These are phyloP conservation scores for Eristalis tenax DNA, from an alignment of 2,888 invertebrate genomes.

Conservation along the genomic window DNA sequence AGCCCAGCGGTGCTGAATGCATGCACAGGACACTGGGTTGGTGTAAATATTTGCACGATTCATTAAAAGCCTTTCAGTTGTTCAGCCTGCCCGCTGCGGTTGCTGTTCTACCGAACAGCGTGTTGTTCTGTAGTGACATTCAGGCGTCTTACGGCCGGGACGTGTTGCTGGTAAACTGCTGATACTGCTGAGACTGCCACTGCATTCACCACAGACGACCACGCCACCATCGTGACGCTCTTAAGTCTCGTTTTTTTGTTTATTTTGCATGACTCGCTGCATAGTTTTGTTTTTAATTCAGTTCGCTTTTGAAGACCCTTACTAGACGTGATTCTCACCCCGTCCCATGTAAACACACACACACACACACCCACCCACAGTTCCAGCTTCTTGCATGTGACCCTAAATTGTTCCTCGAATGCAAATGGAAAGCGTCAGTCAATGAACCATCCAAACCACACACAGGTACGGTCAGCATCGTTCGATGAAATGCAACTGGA, in stretches of 20 bases:
- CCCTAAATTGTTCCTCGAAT: neutral
- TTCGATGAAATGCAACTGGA: constrained; percentile 94
- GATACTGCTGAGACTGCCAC: neutral
- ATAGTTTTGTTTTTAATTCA: neutral
- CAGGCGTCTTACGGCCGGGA: neutral
- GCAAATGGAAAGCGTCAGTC: neutral
- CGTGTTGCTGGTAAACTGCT: neutral
- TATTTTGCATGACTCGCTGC: neutral
- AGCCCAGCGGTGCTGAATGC: neutral
- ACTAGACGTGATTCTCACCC: neutral
- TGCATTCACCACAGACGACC: too few species aligned
- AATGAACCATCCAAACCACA: neutral
- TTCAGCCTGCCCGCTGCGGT: neutral
- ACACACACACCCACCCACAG: neutral
- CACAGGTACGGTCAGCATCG: constrained; percentile 90
- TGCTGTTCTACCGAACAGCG: neutral
- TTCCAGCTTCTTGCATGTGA: neutral
- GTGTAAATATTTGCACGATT: constrained; percentile 20
- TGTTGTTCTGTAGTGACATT: neutral
- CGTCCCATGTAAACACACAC: neutral
- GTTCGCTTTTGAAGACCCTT: neutral
- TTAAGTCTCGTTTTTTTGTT: neutral
- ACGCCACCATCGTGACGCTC: too few species aligned
- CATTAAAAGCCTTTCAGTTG: constrained; percentile 29
- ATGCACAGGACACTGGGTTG: neutral